phyloP scores from a whole-genome alignment of 2,113 vertebrate genomes.

The Ovis canadensis region DNA sequence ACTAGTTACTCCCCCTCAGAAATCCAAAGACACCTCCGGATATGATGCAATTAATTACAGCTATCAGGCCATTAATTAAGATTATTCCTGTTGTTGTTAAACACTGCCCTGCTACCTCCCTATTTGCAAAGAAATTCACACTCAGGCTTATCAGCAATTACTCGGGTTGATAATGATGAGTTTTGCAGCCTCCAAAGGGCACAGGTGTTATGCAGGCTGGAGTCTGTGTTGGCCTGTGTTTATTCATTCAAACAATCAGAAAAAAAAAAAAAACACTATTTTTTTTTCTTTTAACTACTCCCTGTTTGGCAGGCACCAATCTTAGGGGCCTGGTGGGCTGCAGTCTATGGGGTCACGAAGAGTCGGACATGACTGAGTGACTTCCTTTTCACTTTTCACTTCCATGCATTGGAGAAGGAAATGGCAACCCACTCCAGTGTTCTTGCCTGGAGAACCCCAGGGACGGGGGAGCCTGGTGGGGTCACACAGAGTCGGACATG shows the following conservation, averaged over 20 bases:
- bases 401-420: too few species aligned
- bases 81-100: slow-evolving; percentile 50
- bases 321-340: background rate
- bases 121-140: background rate
- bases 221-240: background rate
- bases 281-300: background rate
- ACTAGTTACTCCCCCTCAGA: background rate
- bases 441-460: too few species aligned
- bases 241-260: background rate
- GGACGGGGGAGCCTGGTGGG: too few species aligned
- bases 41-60: slow-evolving; percentile 65
- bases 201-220: background rate
- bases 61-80: slow-evolving; percentile 66
- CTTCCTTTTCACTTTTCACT: too few species aligned
- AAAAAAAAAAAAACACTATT: background rate
- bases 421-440: too few species aligned
- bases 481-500: too few species aligned
- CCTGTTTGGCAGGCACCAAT: background rate
- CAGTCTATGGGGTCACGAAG: too few species aligned
- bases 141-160: slow-evolving; percentile 58
- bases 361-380: too few species aligned
- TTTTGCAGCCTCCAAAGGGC: background rate
- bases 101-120: slow-evolving; percentile 38
- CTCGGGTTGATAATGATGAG: slow-evolving; percentile 8
- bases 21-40: slow-evolving; percentile 43